Evolutionary conservation across 2,888 invertebrate species (phyloP), one percentile per base, ranked within the genome.

Genomic region (Chorisops tibialis): DNA sequence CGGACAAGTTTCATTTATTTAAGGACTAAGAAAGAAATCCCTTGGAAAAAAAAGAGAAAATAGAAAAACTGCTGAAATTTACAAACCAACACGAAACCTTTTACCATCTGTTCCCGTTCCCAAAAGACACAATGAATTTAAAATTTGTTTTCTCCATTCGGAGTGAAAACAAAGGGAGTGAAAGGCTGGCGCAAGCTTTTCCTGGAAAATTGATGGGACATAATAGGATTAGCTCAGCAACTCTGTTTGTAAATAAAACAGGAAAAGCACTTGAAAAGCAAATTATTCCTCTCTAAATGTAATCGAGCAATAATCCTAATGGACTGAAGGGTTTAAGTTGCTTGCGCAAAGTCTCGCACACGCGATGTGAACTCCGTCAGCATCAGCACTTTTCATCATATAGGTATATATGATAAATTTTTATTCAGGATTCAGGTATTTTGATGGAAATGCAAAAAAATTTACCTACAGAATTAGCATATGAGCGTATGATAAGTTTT

Each of bases 231-330:
- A 56, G 45, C 56, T 56, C 56, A 56, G 56, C 56, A 56, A 45
- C 30, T 56, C 56, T 35, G 45, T 56, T 56, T 45, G 30, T 56
- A 56, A 45, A 56, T 56, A 59, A 59, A 59, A 59, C 39, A 48
- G 59, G 22, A 48, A n/a, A 59, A 59, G 38, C 48, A 59, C 48
- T 59, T 35, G 48, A 38, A 59, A 48, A 18, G 59, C 48, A 59
- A 59, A 59, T 48, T 48, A 48, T 59, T 59, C 48, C 38, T 59
- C 48, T 59, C 59, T 59, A 59, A 48, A 59, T 59, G 59, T 59
- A 59, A 59, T 59, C 59, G 59, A 48, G 47, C 59, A 59, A 59
- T 59, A 59, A 59, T 47, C 59, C 48, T 59, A 59, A 59, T 59
- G 59, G 59, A 59, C 59, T 56, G 45, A 56, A 56, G 56, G 56